Evolutionary conservation across 2,797 vertebrate species (phyloP), one percentile per base, ranked within the genome.

Genomic region (Coracias cyanogaster): DNA sequence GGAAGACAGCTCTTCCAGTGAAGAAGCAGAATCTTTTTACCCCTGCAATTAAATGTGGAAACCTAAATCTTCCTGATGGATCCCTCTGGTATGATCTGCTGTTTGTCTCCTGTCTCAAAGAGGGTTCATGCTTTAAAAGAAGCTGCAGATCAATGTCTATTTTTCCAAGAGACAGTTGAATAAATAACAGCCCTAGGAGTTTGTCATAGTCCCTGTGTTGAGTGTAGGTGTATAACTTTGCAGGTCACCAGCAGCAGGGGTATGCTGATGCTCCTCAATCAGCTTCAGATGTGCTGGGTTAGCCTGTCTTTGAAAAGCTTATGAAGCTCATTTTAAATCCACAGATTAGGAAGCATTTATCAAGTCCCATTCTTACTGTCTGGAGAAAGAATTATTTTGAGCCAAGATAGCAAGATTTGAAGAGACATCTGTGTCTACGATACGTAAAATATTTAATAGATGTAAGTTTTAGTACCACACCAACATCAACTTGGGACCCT

Each of bases 381-480:
- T 86, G 80, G 12, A 69, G 39, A 81, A 90, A 72, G 35, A 82
- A 89, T 82, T 91, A 74, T 54, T 88, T 77, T 93, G 78, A 77
- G 55, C 39, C 55, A 70, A 80, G 76, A n/a, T 37, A 37, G 37
- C 33, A 87, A 46, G 72, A 78, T 94, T 89, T 94, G 61, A 91
- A 83, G 76, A 93, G 65, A 48, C 65, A 49, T 71, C 41, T 86
- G 39, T 71, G 28, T 93, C 45, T n/a, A 10, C 28, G 5, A 54
- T 54, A 46, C 0, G 0, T 64, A 77, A 60, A 86, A 64, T 84
- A 39, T 45, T 89, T 76, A 58, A 46, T 24, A 46, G 15, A 16
- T 82, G 3, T 1, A 72, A 66, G 17, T 85, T 94, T 39, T 64
- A 77, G 45, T 64, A 60, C 13, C 28, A 31, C 29, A 35, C 2